Conservation (phyloP, 2,113 vertebrate genomes). For the Dicentrarchus labrax region DNA sequence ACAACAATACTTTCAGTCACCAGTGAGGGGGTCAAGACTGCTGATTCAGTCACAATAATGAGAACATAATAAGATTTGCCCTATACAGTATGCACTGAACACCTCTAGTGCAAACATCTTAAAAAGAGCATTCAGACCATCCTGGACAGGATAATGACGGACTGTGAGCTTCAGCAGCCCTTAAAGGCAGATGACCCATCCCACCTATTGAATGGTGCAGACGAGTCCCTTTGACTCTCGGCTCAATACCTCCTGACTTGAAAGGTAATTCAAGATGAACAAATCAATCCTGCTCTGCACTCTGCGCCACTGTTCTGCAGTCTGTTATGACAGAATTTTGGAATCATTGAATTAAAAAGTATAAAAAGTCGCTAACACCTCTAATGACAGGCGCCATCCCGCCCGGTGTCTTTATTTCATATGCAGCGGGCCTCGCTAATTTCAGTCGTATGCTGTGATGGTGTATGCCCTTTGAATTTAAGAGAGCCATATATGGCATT, state of each 20-base stretch:
- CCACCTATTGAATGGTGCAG: constrained; percentile 23
- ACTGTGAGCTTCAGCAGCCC: background rate
- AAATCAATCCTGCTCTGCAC: constrained; percentile 20
- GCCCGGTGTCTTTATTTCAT: constrained; percentile 14
- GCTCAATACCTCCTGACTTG: constrained; percentile 19
- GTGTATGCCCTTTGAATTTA: constrained; percentile 70
- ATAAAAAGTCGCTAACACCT: constrained; percentile 1
- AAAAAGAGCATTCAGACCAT: background rate
- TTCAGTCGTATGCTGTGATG: constrained; percentile 55
- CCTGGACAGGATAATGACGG: background rate
- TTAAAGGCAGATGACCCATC: background rate
- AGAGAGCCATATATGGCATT: constrained; percentile 49
- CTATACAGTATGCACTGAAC: background rate
- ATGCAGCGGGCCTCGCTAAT: constrained; percentile 40
- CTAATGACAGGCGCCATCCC: constrained; percentile 7
- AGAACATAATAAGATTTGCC: no score
- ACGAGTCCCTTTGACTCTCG: constrained; percentile 7
- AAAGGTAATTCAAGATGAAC: constrained; percentile 9
- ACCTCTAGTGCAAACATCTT: background rate
- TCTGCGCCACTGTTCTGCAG: background rate
- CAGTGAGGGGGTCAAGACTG: background rate
- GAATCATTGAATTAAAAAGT: constrained; percentile 17
- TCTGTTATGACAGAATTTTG: background rate
- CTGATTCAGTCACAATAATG: no score
- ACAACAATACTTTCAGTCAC: background rate